Base-by-base conservation (phyloP, 2,797 vertebrate species). In the Acipenser ruthenus region DNA sequence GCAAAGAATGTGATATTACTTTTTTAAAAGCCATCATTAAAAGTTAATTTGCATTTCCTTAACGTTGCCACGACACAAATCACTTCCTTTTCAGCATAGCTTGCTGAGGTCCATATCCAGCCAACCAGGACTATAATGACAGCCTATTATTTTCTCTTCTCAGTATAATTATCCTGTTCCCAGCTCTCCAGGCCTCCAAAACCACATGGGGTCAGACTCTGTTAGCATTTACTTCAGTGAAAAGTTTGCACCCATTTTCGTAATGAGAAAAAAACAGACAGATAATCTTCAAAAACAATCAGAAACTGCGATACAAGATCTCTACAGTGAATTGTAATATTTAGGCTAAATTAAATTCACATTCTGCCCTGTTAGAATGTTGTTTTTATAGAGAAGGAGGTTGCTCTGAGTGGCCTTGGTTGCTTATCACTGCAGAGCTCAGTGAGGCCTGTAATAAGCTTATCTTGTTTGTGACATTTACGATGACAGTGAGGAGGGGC, bases 11-110 rank as follows among this genome's bases (percentile, higher is more conserved):
- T 37, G 37, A 37, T 37, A 53, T 53, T 9, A 12, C 52, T 53
- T 53, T 53, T 12, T 9, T 53, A 53, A 53, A 58, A 58, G 55
- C 55, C 55, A 58, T 58, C 55, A 58, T 58, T 58, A 58, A 13
- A 58, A 7, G 12, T 58, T 58, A 5, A 58, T 58, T 58, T 58
- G 55, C 55, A 58, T 58, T 58, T 58, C 55, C 55, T 58, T 58
- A 13, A 58, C 55, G 8, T 13, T 53, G 52, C 52, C 8, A 53
- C 1, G 9, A 53, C 12, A 58, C 12, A 58, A 58, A n/a, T 58
- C 12, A n/a, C 11, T 58, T 58, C 55, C 11, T 58, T 58, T 58
- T 58, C 52, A 53, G 52, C 52, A 53, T 9, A 53, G 52, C 12
- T 53, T 53, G 52, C 8, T 53, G 52, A 53, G 12, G 55, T n/a